Conservation (phyloP, 2,797 vertebrate species). For the Amblyraja radiata region DNA sequence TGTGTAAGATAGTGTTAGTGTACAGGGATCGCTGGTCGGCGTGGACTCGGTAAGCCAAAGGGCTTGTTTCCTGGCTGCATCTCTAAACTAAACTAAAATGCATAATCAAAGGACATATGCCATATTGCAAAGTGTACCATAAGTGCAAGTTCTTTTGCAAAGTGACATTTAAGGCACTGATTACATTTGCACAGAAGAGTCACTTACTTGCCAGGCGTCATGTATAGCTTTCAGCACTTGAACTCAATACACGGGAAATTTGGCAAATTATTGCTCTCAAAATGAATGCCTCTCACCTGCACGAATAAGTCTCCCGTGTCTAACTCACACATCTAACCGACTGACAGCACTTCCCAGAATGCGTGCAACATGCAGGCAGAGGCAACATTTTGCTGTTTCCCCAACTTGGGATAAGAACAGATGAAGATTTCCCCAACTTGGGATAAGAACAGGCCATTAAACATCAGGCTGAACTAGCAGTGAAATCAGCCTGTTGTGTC, state of each 20-base stretch:
- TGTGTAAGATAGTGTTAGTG: too few relatives aligned
- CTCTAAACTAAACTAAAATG: neutral
- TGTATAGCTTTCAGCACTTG: neutral
- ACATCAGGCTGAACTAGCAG: neutral
- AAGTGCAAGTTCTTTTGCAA: neutral
- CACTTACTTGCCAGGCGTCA: neutral
- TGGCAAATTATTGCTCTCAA: conserved; percentile 25
- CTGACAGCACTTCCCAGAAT: neutral
- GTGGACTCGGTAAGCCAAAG: too few relatives aligned
- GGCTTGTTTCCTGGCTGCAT: too few relatives aligned
- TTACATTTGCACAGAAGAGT: neutral
- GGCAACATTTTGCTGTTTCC: conserved; percentile 9
- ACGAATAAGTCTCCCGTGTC: neutral
- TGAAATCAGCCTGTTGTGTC: neutral
- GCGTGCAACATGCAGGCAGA: neutral
- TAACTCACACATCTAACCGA: conserved; percentile 10
- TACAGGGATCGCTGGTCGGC: too few relatives aligned
- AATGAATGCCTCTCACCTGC: conserved; percentile 17
- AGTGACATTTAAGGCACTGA: neutral
- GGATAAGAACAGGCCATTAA: neutral
- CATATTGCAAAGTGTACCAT: neutral
- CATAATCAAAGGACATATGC: neutral
- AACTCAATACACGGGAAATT: neutral
- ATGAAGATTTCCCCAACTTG: conserved; percentile 23
- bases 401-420: neutral